phyloP scores from a whole-genome alignment of 1,140 invertebrate species.

The Procambarus clarkii region DNA sequence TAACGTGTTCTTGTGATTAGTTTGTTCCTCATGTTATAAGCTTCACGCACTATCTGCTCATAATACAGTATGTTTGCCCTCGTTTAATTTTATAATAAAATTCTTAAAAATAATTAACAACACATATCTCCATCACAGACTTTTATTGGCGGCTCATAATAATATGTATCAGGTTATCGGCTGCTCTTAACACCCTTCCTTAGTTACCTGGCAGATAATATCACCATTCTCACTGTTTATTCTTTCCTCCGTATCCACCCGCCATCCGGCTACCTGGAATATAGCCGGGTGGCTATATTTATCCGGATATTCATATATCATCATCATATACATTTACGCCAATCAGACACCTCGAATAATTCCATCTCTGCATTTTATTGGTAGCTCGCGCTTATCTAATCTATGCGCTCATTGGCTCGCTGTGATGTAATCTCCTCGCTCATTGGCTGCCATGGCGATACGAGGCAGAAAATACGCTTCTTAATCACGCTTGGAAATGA shows the following conservation, averaged over 20 bases:
- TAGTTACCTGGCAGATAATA: background rate
- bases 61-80: background rate
- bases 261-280: no score
- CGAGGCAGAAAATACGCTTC: background rate
- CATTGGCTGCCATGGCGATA: background rate
- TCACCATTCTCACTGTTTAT: no score
- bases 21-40: no score
- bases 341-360: no score
- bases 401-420: background rate
- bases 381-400: background rate
- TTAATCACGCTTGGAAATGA: background rate
- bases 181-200: background rate
- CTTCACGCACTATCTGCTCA: no score
- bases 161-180: background rate
- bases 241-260: no score
- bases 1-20: no score
- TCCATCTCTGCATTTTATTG: no score
- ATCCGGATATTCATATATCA: no score
- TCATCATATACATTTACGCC: no score
- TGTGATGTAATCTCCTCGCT: constrained; percentile 1
- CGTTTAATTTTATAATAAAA: background rate
- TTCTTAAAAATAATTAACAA: background rate
- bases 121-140: background rate
- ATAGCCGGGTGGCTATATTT: no score
- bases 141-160: background rate